Conservation (phyloP, 2,888 invertebrate species). For the Sesamia inferens region DNA sequence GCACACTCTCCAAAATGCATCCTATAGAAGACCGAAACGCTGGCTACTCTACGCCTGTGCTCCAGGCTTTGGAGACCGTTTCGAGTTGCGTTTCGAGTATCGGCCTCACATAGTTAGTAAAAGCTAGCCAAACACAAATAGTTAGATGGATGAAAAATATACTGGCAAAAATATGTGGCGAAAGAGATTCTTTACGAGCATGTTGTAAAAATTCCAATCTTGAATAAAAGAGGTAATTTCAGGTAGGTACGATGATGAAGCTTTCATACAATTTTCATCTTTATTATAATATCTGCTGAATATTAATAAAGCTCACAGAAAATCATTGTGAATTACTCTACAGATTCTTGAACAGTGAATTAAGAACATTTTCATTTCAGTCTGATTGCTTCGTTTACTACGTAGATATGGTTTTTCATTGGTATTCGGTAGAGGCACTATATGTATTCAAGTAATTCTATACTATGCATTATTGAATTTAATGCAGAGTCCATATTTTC, state of each 20-base stretch:
- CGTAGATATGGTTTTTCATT: neutral
- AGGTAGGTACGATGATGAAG: neutral
- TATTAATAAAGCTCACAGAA: slow-evolving; percentile 11
- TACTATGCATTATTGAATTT: too few relatives aligned
- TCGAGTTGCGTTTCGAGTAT: too few relatives aligned
- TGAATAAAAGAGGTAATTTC: neutral
- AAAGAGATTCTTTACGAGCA: neutral
- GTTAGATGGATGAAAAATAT: too few relatives aligned
- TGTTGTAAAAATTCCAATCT: neutral
- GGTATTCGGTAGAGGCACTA: too few relatives aligned
- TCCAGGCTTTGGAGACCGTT: too few relatives aligned
- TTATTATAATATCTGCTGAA: neutral
- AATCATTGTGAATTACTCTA: neutral
- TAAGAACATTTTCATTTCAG: neutral
- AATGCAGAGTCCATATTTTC: too few relatives aligned
- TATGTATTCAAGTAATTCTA: neutral
- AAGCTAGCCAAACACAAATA: too few relatives aligned
- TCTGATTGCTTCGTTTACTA: neutral
- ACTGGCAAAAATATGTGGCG: neutral
- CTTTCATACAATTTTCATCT: neutral
- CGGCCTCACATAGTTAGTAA: too few relatives aligned
- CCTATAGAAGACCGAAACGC: too few relatives aligned
- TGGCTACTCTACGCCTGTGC: too few relatives aligned
- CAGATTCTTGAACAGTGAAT: neutral
- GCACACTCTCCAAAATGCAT: too few relatives aligned